These are phyloP conservation scores for Drosophila infuscata DNA, from an alignment of 2,888 invertebrate genomes.

Conservation along the genomic window DNA sequence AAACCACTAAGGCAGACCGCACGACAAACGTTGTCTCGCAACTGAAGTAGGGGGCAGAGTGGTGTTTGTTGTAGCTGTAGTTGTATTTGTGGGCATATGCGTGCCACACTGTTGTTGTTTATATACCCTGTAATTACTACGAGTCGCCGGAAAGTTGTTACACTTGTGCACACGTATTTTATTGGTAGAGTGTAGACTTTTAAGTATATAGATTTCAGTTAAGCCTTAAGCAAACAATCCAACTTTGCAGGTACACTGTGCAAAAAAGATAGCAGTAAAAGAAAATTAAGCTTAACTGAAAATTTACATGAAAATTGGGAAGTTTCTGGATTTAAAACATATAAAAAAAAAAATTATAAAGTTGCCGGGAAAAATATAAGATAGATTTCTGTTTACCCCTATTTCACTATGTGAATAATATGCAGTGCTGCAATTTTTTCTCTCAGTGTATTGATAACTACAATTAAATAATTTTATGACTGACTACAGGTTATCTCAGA, in stretches of 20 bases:
- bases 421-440: not conserved
- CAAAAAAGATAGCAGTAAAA: not conserved
- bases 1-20: conserved; percentile 59
- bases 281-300: not conserved
- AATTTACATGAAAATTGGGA: accelerated
- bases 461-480: not conserved
- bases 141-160: not conserved
- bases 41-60: not conserved
- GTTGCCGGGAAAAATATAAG: no score
- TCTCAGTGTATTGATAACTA: not conserved
- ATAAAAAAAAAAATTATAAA: no score
- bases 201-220: not conserved
- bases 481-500: not conserved
- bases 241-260: not conserved
- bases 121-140: conserved; percentile 5
- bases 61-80: not conserved
- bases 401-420: no score
- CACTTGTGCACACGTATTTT: no score
- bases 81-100: not conserved
- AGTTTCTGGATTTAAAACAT: not conserved
- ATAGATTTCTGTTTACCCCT: no score
- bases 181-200: not conserved
- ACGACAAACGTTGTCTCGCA: conserved; percentile 45
- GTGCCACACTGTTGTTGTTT: not conserved
- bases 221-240: not conserved